These are phyloP conservation scores for Bucco capensis DNA, from an alignment of 2,113 vertebrate species.

Conservation along the genomic window DNA sequence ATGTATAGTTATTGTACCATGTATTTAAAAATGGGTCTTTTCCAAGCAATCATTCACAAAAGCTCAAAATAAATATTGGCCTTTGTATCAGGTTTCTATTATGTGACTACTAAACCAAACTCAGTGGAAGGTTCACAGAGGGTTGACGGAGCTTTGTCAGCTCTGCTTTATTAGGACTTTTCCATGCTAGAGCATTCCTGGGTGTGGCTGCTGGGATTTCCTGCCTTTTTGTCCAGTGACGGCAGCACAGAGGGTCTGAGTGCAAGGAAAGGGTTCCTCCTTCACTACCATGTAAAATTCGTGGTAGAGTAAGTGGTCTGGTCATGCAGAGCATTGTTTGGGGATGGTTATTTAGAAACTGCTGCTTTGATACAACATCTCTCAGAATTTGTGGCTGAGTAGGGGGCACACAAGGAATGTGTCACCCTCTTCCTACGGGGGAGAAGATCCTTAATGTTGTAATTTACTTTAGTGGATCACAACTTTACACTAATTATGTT, in stretches of 20 bases:
- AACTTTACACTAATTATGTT: neutral
- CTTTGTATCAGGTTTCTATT: neutral
- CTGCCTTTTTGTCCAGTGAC: neutral
- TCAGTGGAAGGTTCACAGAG: neutral
- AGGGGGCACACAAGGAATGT: neutral
- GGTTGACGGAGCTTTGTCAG: neutral
- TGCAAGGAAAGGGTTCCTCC: neutral
- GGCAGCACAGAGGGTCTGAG: neutral
- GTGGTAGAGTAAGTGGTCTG: neutral
- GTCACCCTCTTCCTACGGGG: neutral
- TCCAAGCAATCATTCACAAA: neutral
- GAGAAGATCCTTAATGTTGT: neutral
- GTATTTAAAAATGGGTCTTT: neutral
- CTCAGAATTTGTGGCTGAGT: neutral
- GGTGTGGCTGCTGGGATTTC: conserved; percentile 51
- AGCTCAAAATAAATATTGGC: neutral
- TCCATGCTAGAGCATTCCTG: neutral
- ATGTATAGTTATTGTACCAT: neutral
- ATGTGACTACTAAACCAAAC: neutral
- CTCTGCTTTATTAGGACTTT: conserved; percentile 15
- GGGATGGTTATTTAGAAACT: neutral
- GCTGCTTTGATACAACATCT: neutral
- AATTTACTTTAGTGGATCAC: neutral
- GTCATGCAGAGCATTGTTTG: rapidly evolving
- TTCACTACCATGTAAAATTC: neutral